Evolutionary conservation across 2,113 vertebrate genomes (phyloP).

Genomic region (Brevimyrus niger): DNA sequence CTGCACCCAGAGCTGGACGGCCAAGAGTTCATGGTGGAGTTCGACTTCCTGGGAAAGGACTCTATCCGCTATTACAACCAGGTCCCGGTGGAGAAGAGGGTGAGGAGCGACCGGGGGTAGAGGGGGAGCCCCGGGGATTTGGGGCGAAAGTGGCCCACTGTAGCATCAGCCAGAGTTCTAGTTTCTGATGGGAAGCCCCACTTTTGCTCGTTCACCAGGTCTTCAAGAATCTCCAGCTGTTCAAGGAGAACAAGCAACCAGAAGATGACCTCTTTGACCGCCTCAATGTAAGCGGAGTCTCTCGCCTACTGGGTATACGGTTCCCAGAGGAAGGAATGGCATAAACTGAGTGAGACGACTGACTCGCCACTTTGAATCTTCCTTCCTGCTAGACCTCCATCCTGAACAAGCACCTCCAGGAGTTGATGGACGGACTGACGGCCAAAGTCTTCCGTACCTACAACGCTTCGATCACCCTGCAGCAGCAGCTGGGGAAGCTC

Average conservation of each 20-base stretch:
- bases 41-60: slow-evolving; percentile 95
- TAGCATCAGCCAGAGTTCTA: neutral
- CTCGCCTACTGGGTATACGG: neutral
- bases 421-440: slow-evolving; percentile 95
- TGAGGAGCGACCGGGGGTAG: slow-evolving; percentile 47
- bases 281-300: slow-evolving; percentile 75
- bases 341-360: neutral
- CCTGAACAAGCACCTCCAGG: slow-evolving; percentile 97
- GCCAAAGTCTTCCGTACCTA: slow-evolving; percentile 99
- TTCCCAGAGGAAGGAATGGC: neutral
- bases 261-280: slow-evolving; percentile 97
- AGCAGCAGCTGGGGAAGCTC: slow-evolving; percentile 89
- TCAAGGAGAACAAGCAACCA: slow-evolving; percentile 96
- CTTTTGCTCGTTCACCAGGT: slow-evolving; percentile 59
- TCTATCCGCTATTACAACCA: slow-evolving; percentile 99
- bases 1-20: slow-evolving; percentile 84
- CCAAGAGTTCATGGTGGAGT: slow-evolving; percentile 91
- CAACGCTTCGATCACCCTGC: slow-evolving; percentile 96
- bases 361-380: neutral
- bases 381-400: slow-evolving; percentile 73
- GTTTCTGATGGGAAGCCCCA: neutral
- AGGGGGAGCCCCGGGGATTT: neutral
- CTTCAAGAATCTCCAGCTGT: slow-evolving; percentile 95
- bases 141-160: neutral
- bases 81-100: slow-evolving; percentile 95